phyloP scores from a whole-genome alignment of 2,113 vertebrate species.

The Carettochelys insculpta region DNA sequence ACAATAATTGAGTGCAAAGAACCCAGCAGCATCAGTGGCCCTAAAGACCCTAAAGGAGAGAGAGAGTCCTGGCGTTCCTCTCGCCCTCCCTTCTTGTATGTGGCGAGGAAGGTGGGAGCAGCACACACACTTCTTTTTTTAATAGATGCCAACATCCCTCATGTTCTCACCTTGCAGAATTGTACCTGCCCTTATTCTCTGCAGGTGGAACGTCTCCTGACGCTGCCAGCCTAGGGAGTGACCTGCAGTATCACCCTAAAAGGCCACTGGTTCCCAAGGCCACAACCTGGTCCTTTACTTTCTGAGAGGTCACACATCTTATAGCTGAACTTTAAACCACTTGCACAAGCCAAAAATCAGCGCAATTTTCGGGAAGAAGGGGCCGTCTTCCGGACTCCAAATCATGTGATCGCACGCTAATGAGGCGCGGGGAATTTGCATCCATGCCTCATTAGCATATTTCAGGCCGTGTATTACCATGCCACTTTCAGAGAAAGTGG shows the following conservation, averaged over 20 bases:
- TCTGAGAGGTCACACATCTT: not conserved
- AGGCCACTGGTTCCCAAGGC: not conserved
- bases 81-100: not conserved
- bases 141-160: not conserved
- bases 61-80: not conserved
- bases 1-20: not conserved
- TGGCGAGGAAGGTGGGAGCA: rapidly evolving
- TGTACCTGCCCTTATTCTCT: not conserved
- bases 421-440: too few species aligned
- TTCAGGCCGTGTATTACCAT: too few species aligned
- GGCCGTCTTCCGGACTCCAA: too few species aligned
- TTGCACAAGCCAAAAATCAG: not conserved
- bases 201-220: not conserved
- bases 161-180: not conserved
- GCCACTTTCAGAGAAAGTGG: too few species aligned
- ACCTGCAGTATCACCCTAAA: rapidly evolving
- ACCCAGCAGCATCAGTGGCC: not conserved
- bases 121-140: rapidly evolving
- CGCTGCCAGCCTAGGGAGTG: rapidly evolving
- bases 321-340: not conserved
- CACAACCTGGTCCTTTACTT: not conserved
- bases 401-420: too few species aligned
- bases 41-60: rapidly evolving
- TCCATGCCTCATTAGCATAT: too few species aligned
- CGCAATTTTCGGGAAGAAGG: not conserved